These are phyloP conservation scores for Apomyelois bistriatella DNA, from an alignment of 2,888 invertebrate genomes.

Conservation along the genomic window DNA sequence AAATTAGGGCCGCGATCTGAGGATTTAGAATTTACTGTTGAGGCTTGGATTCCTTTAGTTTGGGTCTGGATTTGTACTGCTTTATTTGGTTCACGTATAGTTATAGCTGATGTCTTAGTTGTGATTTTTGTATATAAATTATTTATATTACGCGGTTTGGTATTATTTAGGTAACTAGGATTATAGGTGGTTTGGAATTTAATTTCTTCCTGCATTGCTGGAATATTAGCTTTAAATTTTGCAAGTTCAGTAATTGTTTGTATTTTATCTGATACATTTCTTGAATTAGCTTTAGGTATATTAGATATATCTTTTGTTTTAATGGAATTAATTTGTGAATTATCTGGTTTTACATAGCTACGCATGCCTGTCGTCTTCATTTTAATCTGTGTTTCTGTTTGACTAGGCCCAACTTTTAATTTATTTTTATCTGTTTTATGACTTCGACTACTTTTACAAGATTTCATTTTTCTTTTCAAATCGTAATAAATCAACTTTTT, in stretches of 20 bases:
- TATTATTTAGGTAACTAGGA: no score
- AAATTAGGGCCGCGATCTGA: slow-evolving; percentile 16
- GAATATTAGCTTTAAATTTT: no score
- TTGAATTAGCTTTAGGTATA: no score
- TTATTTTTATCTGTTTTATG: background rate
- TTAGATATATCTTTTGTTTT: no score
- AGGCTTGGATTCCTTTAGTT: slow-evolving; percentile 45
- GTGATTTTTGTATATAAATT: background rate
- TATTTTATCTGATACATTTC: no score
- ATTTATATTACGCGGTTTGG: background rate
- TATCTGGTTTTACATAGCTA: background rate
- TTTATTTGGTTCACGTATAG: background rate
- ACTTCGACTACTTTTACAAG: background rate
- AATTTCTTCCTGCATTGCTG: no score
- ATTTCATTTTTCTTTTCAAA: slow-evolving; percentile 23
- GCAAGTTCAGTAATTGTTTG: no score
- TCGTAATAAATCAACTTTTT: slow-evolving; percentile 44
- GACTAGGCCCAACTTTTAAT: background rate
- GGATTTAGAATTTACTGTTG: slow-evolving; percentile 30
- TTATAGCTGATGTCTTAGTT: background rate
- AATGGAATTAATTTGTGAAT: background rate
- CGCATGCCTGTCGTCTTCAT: background rate
- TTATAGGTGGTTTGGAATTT: no score
- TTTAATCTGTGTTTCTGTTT: background rate
- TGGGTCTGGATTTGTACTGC: slow-evolving; percentile 19